phyloP scores from a whole-genome alignment of 2,888 invertebrate species.

The Urechis unicinctus region DNA sequence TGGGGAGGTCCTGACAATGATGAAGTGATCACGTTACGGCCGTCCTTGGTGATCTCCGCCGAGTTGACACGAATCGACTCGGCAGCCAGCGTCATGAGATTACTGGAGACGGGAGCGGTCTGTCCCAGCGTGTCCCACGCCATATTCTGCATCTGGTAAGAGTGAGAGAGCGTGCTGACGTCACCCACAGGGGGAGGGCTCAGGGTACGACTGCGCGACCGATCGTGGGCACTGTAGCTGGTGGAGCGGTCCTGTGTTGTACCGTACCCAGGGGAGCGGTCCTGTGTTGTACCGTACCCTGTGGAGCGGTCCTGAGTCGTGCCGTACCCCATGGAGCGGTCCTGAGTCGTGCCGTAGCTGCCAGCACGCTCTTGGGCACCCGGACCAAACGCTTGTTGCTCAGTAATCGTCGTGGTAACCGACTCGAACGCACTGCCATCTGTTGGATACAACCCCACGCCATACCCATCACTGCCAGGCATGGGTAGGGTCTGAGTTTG shows the following conservation, averaged over 20 bases:
- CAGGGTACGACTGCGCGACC: background rate
- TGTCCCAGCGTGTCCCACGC: background rate
- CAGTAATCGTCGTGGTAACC: background rate
- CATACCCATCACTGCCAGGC: background rate
- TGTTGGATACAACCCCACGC: too few relatives aligned
- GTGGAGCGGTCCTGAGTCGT: background rate
- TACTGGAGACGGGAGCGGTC: background rate
- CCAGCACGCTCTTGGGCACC: background rate
- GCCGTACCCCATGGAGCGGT: too few relatives aligned
- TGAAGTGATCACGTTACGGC: conserved; percentile 46
- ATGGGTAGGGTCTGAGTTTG: background rate
- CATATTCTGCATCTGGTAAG: background rate
- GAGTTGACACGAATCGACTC: conserved; percentile 49
- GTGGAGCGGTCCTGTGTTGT: background rate
- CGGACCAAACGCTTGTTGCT: background rate
- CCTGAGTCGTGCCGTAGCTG: background rate
- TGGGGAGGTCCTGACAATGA: conserved; percentile 49
- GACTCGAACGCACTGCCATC: background rate
- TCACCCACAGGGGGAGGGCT: background rate
- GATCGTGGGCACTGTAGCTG: background rate
- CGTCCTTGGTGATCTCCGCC: conserved; percentile 42
- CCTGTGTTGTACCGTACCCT: background rate
- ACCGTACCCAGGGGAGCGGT: too few relatives aligned
- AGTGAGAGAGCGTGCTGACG: background rate
- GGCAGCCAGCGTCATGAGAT: conserved; percentile 25